Conservation (phyloP, 2,113 vertebrate species). For the Donacobius atricapilla region DNA sequence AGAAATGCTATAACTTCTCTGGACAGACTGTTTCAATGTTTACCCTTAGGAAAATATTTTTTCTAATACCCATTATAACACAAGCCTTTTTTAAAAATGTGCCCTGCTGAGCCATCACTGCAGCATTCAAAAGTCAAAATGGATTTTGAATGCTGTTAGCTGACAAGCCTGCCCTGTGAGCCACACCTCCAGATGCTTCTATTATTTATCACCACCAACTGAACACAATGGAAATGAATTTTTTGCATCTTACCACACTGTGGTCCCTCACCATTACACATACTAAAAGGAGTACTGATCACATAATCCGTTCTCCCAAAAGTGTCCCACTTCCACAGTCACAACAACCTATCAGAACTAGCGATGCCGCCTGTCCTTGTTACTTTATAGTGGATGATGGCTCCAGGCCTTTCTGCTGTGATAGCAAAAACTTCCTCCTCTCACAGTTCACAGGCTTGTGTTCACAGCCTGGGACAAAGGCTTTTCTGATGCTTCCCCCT, state of each 20-base stretch:
- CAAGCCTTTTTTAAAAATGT: background rate
- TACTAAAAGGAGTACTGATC: background rate
- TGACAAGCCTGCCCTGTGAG: background rate
- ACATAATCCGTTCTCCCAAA: fast-evolving
- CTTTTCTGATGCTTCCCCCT: background rate
- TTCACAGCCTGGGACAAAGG: background rate
- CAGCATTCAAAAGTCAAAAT: background rate
- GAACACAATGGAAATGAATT: background rate
- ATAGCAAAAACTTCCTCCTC: background rate
- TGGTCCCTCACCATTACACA: background rate
- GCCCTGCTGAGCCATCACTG: background rate
- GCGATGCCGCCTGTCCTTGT: background rate
- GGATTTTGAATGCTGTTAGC: background rate
- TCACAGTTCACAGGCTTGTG: background rate
- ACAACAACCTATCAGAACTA: background rate
- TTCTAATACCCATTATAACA: background rate
- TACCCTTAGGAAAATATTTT: background rate
- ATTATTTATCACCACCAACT: background rate
- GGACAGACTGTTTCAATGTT: background rate
- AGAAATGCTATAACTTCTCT: background rate
- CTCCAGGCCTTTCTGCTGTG: background rate
- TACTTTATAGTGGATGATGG: background rate
- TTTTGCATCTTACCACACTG: background rate
- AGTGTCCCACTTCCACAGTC: background rate
- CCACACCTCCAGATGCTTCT: background rate